Percentiles rank a stretch among this genome's conserved stretches.
Conservation (phyloP, 2,113 vertebrate genomes). For the Nycticryphes semicollaris region DNA sequence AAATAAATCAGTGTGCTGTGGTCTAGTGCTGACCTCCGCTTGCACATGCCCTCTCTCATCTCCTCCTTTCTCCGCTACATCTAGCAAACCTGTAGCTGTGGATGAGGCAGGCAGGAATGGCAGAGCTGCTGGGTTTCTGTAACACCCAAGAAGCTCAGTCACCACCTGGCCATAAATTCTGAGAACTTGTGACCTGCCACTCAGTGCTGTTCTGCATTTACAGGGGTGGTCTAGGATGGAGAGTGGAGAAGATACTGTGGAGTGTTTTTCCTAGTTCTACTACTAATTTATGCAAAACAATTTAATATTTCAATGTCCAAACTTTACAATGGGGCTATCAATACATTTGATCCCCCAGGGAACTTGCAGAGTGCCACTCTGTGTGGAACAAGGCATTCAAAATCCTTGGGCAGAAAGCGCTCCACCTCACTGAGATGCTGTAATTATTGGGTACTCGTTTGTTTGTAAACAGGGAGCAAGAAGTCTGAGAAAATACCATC, state of each 20-base stretch:
- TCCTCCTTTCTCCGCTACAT: background rate
- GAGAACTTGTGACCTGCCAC: background rate
- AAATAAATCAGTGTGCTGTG: background rate
- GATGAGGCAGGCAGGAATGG: background rate
- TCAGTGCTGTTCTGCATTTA: background rate
- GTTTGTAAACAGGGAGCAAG: background rate
- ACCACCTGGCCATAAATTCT: slow-evolving; percentile 25
- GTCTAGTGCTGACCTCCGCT: background rate
- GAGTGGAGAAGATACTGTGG: background rate
- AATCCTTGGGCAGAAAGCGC: background rate
- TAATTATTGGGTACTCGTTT: background rate
- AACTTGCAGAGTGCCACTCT: background rate
- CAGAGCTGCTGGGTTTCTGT: background rate
- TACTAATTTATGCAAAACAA: background rate
- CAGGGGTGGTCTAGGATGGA: background rate
- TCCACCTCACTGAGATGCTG: background rate
- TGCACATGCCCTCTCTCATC: background rate
- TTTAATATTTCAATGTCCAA: background rate
- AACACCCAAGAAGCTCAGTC: background rate
- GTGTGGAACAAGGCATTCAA: background rate
- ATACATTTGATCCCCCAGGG: background rate
- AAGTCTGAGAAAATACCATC: background rate
- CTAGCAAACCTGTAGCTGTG: background rate
- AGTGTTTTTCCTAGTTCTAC: background rate
- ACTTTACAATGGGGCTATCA: background rate